Evolutionary conservation across 2,888 invertebrate species (phyloP).

Genomic region (Aleiodes alternator): DNA sequence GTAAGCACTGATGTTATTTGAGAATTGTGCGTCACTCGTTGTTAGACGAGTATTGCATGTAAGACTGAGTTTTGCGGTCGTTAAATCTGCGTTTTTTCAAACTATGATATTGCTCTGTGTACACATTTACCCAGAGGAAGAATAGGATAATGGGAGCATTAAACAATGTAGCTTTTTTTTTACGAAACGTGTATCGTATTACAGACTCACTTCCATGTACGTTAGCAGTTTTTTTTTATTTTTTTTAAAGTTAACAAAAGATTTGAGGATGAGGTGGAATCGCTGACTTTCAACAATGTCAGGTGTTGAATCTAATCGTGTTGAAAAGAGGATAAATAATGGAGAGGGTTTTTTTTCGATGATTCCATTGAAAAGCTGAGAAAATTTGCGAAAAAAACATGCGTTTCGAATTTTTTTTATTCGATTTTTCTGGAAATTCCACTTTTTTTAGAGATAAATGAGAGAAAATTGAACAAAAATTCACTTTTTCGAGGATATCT

Average conservation of each 20-base stretch:
- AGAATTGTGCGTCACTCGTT: constrained; percentile 20
- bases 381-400: too few species aligned
- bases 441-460: too few species aligned
- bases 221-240: not conserved
- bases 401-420: too few species aligned
- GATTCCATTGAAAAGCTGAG: not conserved
- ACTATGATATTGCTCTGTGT: constrained; percentile 7
- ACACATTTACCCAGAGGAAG: constrained; percentile 8
- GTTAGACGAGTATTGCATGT: constrained; percentile 2
- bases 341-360: not conserved
- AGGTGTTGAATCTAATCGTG: too few species aligned
- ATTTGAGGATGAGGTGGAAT: not conserved
- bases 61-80: constrained; percentile 18
- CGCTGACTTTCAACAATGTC: too few species aligned
- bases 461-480: too few species aligned
- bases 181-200: not conserved
- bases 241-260: not conserved
- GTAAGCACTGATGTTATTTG: constrained; percentile 13
- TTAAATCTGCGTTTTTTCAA: constrained; percentile 18
- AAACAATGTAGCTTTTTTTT: constrained; percentile 14
- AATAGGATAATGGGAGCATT: constrained; percentile 9
- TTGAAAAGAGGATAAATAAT: too few species aligned
- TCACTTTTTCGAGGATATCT: too few species aligned
- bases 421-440: too few species aligned
- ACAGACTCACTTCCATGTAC: not conserved